Evolutionary conservation across 2,797 vertebrate species (phyloP).

Genomic region (Bovichtus variegatus): DNA sequence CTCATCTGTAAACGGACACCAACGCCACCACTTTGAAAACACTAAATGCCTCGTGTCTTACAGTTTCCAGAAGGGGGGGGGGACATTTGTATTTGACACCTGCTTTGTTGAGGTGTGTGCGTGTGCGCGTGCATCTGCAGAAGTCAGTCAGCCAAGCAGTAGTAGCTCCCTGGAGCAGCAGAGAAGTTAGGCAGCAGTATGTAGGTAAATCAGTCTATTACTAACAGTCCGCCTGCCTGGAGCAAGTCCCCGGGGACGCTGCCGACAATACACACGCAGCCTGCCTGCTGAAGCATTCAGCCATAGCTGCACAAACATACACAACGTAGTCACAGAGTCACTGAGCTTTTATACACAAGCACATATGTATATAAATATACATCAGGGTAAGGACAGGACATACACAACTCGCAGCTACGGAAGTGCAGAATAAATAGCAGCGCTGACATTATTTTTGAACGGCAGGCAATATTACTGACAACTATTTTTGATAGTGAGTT

Average conservation of each 20-base stretch:
- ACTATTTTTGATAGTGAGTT: not conserved
- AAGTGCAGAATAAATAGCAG: not conserved
- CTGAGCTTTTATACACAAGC: conserved; percentile 33
- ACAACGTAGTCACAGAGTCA: conserved; percentile 35
- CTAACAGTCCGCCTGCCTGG: conserved; percentile 63
- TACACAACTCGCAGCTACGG: not conserved
- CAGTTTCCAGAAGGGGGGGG: conserved; percentile 43
- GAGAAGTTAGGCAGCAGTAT: conserved; percentile 61
- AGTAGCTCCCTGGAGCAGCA: conserved; percentile 58
- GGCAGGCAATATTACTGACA: not conserved
- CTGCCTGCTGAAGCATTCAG: conserved; percentile 67
- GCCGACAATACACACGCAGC: conserved; percentile 70
- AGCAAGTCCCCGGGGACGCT: conserved; percentile 64
- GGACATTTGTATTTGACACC: conserved; percentile 60
- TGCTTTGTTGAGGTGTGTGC: conserved; percentile 44
- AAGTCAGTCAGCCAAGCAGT: conserved; percentile 59
- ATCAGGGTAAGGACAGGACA: conserved; percentile 1
- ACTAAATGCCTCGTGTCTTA: conserved; percentile 18
- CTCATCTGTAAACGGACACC: conserved; percentile 41
- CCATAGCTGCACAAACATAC: conserved; percentile 65
- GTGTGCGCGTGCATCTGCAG: conserved; percentile 12
- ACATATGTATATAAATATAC: conserved; percentile 44
- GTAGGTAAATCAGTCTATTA: conserved; percentile 78
- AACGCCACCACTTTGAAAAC: conserved; percentile 29
- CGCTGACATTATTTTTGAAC: not conserved